Evolutionary conservation across 2,888 invertebrate genomes (phyloP), one percentile per base, ranked within the genome.

Genomic region (Andrena hattorfiana): DNA sequence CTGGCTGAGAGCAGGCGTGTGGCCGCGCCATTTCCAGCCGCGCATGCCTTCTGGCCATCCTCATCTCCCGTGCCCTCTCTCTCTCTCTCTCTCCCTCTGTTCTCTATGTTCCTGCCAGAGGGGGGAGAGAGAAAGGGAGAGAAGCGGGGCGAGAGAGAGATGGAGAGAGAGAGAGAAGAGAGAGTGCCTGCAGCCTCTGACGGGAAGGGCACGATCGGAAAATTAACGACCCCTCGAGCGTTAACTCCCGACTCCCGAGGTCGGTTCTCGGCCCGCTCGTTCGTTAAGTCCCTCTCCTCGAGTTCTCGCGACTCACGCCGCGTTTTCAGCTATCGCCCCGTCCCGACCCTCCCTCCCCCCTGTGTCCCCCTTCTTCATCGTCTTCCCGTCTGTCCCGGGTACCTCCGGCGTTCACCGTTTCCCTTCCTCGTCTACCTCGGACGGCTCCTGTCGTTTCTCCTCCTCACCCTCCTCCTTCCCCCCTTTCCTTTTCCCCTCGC

Each of bases 201-300:
- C 87, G 89, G 88, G 87, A 89, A 89, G 87, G 89, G 89, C 89
- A 86, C 89, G 91, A 91, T 90, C 90, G 91, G 90, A 89, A 91
- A 91, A 91, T 92, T 91, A 92, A 91, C 91, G 91, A 92, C 89
- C 88, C 90, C 89, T 91, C 90, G 90, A 87, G 86, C 88, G 88
- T 88, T 88, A 88, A 88, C 89, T 89, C 89, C 85, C 87, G 88
- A 88, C 88, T 89, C 82, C 62, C 89, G 81, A 83, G 88, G 85
- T 86, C 88, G 88, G 83, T 82, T 79, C 85, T 88, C 81, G 79
- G 86, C 82, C 79, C 83, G 85, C 85, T 88, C 87, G 87, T 88
- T 88, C 89, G 89, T 88, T 85, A 86, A 89, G 89, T 89, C 89
- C 85, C 89, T 83, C 89, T 83, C 85, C 85, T 89, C 87, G 82